A percentile compares a stretch with the other conserved stretches of the same genome.
phyloP scores from a whole-genome alignment of 2,113 vertebrate species.

The Eclectus roratus region DNA sequence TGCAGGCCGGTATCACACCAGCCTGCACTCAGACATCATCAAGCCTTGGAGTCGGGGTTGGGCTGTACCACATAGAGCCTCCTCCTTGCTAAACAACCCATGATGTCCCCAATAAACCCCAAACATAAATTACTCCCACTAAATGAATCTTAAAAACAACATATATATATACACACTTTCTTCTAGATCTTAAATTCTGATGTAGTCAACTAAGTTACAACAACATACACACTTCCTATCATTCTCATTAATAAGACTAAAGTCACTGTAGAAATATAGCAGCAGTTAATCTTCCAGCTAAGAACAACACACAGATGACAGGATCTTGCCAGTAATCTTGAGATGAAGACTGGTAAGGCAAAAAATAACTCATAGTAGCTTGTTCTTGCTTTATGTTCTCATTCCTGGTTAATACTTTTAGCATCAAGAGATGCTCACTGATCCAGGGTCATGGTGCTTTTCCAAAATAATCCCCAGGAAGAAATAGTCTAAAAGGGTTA shows the following conservation, averaged over 20 bases:
- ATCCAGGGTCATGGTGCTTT: neutral
- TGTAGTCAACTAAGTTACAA: neutral
- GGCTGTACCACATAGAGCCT: neutral
- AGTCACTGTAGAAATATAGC: neutral
- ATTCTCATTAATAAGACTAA: neutral
- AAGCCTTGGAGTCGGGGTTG: neutral
- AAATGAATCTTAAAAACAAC: neutral
- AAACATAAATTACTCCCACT: neutral
- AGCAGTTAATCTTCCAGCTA: neutral
- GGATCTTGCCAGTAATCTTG: neutral
- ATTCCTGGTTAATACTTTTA: neutral
- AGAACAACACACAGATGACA: neutral
- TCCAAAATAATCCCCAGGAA: conserved; percentile 8
- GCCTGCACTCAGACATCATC: neutral
- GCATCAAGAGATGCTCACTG: neutral
- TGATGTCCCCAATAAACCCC: neutral
- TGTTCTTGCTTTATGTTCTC: neutral
- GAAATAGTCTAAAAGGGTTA: neutral
- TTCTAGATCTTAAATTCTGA: neutral
- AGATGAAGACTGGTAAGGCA: neutral
- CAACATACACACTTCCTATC: neutral
- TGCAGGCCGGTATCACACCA: neutral
- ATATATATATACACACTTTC: neutral
- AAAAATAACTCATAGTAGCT: neutral
- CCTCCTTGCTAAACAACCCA: neutral